Evolutionary conservation across 2,888 invertebrate genomes (phyloP), one percentile per base, ranked within the genome.

Genomic region (Ormyrus thymus): DNA sequence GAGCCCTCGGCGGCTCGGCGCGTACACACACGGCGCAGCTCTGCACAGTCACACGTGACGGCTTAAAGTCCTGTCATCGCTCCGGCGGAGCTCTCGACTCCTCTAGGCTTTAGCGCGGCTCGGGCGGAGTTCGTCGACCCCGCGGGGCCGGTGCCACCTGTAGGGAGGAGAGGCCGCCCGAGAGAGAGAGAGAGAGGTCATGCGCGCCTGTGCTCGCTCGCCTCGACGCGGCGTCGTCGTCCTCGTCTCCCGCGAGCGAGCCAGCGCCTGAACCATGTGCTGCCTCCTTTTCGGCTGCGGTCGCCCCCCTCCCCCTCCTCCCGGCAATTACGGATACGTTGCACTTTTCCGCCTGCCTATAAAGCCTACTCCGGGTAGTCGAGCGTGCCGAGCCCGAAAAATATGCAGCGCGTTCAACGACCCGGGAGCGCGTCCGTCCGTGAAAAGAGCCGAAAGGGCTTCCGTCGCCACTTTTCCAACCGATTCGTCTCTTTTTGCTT

Each of bases 61-160:
- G 29, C 29, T 29, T 51, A 59, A 68, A 75, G 51, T 74, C 58
- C 74, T 66, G 74, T 75, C 75, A 68, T 68, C 45, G 61, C 58
- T 58, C 29, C 43, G 0, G 13, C 45, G 7, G 53, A 29, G 43
- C 10, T 15, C 59, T 9, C 50, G 29, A 69, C 45, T 8, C 45
- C 29, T 69, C 29, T 56, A 51, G 61, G 13, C 55, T 29, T 7
- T 55, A n/a, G 62, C 11, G 53, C 45, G 66, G 43, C 46, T 45
- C 62, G 66, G 51, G 15, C 65, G 65, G 15, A 51, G 80, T 80
- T 80, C 80, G 45, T 74, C 71, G 80, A 80, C 72, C 80, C 50
- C 5, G 56, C 53, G 56, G n/a, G 43, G 70, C 62, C 65, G 59
- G 68, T 51, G 71, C 71, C 80, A 75, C 75, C 73, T 76, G 76